A percentile compares a stretch with the other conserved stretches of the same genome.
These are phyloP conservation scores for Grantiella picta DNA, from an alignment of 2,113 vertebrate genomes.

Conservation along the genomic window DNA sequence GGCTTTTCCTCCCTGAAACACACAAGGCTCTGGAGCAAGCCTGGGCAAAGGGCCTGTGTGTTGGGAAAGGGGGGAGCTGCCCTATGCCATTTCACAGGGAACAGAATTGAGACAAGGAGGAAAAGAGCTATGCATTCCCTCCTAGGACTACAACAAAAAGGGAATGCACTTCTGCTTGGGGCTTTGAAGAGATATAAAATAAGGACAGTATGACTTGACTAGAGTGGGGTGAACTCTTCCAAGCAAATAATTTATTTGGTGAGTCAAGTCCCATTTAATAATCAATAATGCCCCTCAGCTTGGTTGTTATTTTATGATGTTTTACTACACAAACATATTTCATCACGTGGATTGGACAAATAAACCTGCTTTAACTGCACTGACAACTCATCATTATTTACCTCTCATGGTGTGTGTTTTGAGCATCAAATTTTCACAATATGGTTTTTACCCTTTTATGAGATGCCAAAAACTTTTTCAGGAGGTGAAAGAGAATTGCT, in stretches of 20 bases:
- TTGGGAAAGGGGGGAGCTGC: not conserved
- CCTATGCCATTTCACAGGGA: not conserved
- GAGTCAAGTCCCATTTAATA: not conserved
- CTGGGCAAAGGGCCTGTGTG: not conserved
- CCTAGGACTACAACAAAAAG: not conserved
- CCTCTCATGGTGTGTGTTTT: not conserved
- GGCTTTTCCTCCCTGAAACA: not conserved
- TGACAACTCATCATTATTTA: not conserved
- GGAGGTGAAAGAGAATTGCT: not conserved
- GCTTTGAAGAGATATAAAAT: not conserved
- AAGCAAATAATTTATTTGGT: not conserved
- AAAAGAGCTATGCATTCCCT: not conserved
- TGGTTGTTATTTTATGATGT: not conserved
- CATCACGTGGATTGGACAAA: not conserved
- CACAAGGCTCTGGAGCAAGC: no score
- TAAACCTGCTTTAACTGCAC: not conserved
- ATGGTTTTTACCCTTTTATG: not conserved
- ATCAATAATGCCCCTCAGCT: not conserved
- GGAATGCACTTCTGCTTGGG: not conserved
- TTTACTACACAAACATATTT: not conserved
- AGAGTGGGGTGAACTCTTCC: not conserved
- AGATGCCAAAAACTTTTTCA: not conserved
- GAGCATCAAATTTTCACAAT: constrained; percentile 4
- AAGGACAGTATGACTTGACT: not conserved
- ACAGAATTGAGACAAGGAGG: not conserved